phyloP scores from a whole-genome alignment of 2,113 vertebrate genomes.

The Hydrolagus affinis region DNA sequence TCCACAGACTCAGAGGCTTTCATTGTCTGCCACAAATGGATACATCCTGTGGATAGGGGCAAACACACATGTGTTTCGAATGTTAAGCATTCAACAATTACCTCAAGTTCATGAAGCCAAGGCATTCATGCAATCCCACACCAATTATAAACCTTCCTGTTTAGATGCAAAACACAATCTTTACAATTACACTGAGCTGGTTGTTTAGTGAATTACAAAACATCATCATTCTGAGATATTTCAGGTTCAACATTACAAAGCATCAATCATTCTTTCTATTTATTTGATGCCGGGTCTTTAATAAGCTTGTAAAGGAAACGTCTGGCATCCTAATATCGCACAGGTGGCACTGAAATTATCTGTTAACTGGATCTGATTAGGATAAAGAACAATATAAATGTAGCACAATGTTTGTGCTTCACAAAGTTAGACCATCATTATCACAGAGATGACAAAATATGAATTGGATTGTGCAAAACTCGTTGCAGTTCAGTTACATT shows the following conservation, averaged over 20 bases:
- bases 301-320: neutral
- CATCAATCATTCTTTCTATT: neutral
- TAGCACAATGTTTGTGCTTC: neutral
- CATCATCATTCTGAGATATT: neutral
- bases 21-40: constrained; percentile 44
- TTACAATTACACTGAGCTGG: neutral
- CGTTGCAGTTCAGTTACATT: neutral
- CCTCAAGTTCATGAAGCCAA: neutral
- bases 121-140: neutral
- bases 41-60: constrained; percentile 40
- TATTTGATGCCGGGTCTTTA: neutral
- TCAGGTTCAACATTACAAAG: no score
- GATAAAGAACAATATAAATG: no score
- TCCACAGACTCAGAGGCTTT: constrained; percentile 48
- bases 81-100: neutral
- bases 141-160: neutral
- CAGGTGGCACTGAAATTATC: neutral
- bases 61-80: neutral
- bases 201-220: neutral
- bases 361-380: no score
- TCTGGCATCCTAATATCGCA: neutral
- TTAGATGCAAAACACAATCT: constrained; percentile 1
- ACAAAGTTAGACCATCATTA: no score
- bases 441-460: no score
- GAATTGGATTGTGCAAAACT: neutral